Evolutionary conservation across 1,140 invertebrate species (phyloP), one percentile per base, ranked within the genome.

Genomic region (Andrena cerasifolii): DNA sequence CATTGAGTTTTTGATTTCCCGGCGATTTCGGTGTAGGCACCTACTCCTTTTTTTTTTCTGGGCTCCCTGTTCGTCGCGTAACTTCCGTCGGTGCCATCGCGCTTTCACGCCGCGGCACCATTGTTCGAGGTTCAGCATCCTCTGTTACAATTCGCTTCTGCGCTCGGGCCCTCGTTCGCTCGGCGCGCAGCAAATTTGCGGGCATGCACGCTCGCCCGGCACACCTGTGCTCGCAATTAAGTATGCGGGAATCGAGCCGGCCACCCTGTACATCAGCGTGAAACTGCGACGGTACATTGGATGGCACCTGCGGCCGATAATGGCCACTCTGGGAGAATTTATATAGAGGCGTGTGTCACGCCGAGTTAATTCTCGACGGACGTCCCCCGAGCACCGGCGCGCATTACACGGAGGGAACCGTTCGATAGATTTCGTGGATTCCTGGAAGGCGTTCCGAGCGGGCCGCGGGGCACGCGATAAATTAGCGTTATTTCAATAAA

Each of bases 401-500:
- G 68, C 56, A 43, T 76, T 67, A 67, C 62, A 28, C 26, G 63
- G 43, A 31, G 36, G 40, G 49, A 45, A 45, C 14, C 33, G 53
- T 68, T 59, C 73, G 77, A 79, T 74, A 79, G 71, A 73, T 79
- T 78, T 79, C 77, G 77, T 65, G 70, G 51, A 58, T 79, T 74
- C 77, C 40, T 73, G 77, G 71, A 79, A 74, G 77, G 43, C 49
- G 75, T 45, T 43, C 58, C 43, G 28, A 43, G 1, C 33, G 24
- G 70, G 40, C 70, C 75, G 40, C 75, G 62, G 74, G 75, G 63
- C 33, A 78, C 75, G 59, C 74, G 51, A 81, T 81, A 81, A 81
- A 78, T 81, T 81, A 78, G 75, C 28, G 33, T 81, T 78, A 78
- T 81, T 78, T 78, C 75, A 67, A 77, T 81, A 78, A 81, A 81